Evolutionary conservation across 1,140 invertebrate genomes (phyloP).

Genomic region (Hyles vespertilio): DNA sequence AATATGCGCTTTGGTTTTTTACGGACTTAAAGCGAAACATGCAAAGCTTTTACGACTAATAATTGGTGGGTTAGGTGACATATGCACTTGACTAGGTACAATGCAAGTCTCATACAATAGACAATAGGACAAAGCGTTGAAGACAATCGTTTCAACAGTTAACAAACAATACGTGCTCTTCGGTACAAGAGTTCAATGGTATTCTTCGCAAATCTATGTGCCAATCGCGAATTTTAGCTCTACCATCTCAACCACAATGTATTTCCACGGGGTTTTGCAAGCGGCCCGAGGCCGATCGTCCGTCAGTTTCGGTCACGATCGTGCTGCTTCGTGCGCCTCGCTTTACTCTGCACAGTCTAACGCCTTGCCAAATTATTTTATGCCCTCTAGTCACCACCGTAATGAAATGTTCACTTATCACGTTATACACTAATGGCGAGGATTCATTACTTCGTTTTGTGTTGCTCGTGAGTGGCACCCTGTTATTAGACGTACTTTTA

Average conservation of each 20-base stretch:
- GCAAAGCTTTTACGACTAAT: too few relatives aligned
- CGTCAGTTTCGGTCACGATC: conserved; percentile 47
- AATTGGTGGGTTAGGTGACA: too few relatives aligned
- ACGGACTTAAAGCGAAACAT: too few relatives aligned
- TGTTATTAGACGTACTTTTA: too few relatives aligned
- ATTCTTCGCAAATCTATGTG: conserved; percentile 42
- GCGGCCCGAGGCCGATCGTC: conserved; percentile 44
- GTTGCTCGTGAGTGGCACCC: too few relatives aligned
- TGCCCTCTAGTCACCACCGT: neutral
- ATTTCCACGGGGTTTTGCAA: conserved; percentile 52
- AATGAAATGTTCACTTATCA: neutral
- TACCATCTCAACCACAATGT: conserved; percentile 41
- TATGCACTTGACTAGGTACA: too few relatives aligned
- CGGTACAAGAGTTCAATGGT: conserved; percentile 31
- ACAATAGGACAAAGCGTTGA: neutral
- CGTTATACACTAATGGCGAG: too few relatives aligned
- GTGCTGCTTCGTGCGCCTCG: conserved; percentile 37
- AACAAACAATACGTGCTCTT: conserved; percentile 30
- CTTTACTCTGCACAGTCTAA: conserved; percentile 19
- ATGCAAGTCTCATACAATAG: neutral
- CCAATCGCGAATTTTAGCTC: conserved; percentile 59
- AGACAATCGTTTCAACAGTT: conserved; percentile 3
- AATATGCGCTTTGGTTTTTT: too few relatives aligned
- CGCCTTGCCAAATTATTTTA: conserved; percentile 18
- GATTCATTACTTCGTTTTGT: too few relatives aligned